Evolutionary conservation across 1,140 invertebrate genomes (phyloP).

Genomic region (Drosophila pallidifrons): DNA sequence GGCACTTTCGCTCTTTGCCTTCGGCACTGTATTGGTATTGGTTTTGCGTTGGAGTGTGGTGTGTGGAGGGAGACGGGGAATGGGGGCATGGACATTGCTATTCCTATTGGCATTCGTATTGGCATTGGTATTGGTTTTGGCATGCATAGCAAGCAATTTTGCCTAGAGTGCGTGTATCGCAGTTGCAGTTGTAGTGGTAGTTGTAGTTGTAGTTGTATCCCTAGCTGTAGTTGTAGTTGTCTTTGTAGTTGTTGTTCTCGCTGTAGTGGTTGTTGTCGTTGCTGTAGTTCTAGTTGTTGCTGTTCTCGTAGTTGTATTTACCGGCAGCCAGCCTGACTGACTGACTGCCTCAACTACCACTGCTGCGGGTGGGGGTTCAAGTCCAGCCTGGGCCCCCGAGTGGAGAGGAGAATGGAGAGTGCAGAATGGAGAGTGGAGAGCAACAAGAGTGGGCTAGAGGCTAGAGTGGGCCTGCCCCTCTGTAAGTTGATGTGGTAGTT

Average conservation of each 20-base stretch:
- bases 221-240: constrained; percentile 12
- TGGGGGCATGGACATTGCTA: constrained; percentile 15
- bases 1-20: constrained; percentile 66
- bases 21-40: constrained; percentile 39
- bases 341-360: neutral
- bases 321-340: constrained; percentile 4
- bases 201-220: neutral
- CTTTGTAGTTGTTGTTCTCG: constrained; percentile 7
- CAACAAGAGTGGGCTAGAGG: neutral
- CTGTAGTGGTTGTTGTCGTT: neutral
- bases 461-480: neutral
- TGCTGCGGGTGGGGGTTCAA: neutral
- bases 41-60: constrained; percentile 6
- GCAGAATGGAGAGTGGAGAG: too few relatives aligned
- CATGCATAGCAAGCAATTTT: constrained; percentile 47
- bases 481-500: constrained; percentile 70
- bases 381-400: neutral
- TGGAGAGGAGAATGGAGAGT: too few relatives aligned
- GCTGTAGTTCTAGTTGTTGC: constrained; percentile 5
- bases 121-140: constrained; percentile 47
- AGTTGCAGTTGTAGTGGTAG: neutral
- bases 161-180: constrained; percentile 28
- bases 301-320: constrained; percentile 14
- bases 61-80: too few relatives aligned
- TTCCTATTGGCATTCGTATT: constrained; percentile 34